These are phyloP conservation scores for Rallus limicola DNA, from an alignment of 2,113 vertebrate genomes.

Conservation along the genomic window DNA sequence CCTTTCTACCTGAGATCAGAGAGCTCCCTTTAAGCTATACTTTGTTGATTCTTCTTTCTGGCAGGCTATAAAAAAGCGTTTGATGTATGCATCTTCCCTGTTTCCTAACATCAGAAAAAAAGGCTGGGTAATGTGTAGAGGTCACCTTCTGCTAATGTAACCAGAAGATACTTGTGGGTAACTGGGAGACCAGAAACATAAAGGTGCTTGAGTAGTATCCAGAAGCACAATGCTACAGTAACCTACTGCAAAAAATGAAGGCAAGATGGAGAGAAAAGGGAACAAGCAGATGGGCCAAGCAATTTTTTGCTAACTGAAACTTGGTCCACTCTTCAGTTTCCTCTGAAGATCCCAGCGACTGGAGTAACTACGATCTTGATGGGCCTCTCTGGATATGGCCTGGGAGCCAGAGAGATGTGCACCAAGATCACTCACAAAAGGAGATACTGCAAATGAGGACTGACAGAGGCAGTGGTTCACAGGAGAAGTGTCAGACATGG, in stretches of 20 bases:
- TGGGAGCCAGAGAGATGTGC: neutral
- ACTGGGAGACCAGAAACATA: neutral
- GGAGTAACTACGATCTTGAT: neutral
- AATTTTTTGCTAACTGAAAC: neutral
- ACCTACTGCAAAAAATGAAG: neutral
- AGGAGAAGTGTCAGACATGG: neutral
- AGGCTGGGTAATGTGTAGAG: neutral
- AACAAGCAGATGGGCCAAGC: neutral
- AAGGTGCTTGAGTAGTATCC: neutral
- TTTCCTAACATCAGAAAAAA: neutral
- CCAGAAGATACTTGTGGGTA: neutral
- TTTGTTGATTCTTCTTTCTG: constrained; percentile 28
- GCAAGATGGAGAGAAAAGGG: neutral
- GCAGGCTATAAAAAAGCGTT: constrained; percentile 19
- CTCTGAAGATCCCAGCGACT: neutral
- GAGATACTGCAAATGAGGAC: neutral
- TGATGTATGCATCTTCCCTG: neutral
- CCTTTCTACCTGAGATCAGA: constrained; percentile 49
- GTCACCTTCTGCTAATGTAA: neutral
- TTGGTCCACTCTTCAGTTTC: neutral
- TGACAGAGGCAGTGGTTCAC: neutral
- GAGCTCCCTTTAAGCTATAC: constrained; percentile 10
- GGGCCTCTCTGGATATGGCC: neutral
- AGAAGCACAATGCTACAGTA: neutral
- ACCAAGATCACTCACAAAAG: neutral